These are phyloP conservation scores for Agonopterix heracliana DNA, from an alignment of 2,888 invertebrate species.

Conservation along the genomic window DNA sequence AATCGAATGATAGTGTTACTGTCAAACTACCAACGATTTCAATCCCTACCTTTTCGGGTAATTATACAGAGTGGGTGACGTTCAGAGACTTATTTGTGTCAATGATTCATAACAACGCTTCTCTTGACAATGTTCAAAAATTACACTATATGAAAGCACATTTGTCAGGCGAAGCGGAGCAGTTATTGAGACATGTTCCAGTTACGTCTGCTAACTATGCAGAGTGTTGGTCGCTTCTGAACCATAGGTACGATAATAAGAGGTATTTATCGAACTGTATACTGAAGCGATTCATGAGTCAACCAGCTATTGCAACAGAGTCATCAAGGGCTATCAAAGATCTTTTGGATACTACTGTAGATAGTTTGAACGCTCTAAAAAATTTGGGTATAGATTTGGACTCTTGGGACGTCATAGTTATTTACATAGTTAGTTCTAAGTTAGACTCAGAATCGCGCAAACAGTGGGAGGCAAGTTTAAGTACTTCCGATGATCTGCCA, in stretches of 20 bases:
- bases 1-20: too few relatives aligned
- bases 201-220: slow-evolving; percentile 14
- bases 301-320: too few relatives aligned
- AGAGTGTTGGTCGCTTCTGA: slow-evolving; percentile 14
- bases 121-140: too few relatives aligned
- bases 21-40: too few relatives aligned
- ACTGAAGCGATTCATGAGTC: slow-evolving; percentile 10
- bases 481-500: slow-evolving; percentile 14
- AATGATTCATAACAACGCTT: too few relatives aligned
- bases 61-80: too few relatives aligned
- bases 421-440: too few relatives aligned
- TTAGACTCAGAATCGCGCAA: too few relatives aligned
- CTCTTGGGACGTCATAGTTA: slow-evolving; percentile 19
- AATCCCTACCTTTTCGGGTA: too few relatives aligned
- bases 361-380: slow-evolving; percentile 10
- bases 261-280: slow-evolving; percentile 11
- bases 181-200: slow-evolving; percentile 14
- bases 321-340: slow-evolving; percentile 10
- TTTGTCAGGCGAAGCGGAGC: slow-evolving; percentile 18
- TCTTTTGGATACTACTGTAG: slow-evolving; percentile 11
- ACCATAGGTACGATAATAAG: slow-evolving; percentile 18
- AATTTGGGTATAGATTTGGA: slow-evolving; percentile 9
- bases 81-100: too few relatives aligned
- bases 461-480: slow-evolving; percentile 8
- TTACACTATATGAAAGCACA: slow-evolving; percentile 18